Evolutionary conservation across 2,113 vertebrate species (phyloP), one percentile per base, ranked within the genome.

Genomic region (Xenopus laevis): DNA sequence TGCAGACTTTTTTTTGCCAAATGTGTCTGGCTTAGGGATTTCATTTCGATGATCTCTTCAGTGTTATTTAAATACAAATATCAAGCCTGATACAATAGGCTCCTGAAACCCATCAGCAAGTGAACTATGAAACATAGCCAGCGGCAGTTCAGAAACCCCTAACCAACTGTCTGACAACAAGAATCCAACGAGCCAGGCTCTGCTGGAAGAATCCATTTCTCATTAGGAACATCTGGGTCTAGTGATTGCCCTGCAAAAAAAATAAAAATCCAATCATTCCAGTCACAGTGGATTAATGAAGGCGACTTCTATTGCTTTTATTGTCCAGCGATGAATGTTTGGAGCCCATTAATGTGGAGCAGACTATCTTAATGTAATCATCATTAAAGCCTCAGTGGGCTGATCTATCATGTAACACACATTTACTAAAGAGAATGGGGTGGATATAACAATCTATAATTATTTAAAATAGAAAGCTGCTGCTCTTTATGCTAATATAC

Each of bases 111-210:
- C 40, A 30, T 74, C 64, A 67, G 27, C 72, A 44, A 60, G 30
- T 60, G 40, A 74, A 50, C 53, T 53, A 74, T 30, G 44, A n/a
- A 74, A 67, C 64, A 74, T 67, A 66, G 72, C 55, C 64, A 74
- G 44, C 67, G 64, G 72, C 72, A 74, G 60, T 74, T 75, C 65
- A 52, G 44, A 58, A 68, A 20, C 55, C 72, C 44, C 53, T 57
- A 61, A 74, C 21, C 64, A 68, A 68, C 57, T 40, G 45, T 53
- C 57, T 62, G 58, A 53, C 73, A 62, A 62, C 21, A 44, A 27
- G 18, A 68, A 52, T 67, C 65, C 73, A 68, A 74, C 68, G 73
- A 75, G 57, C 17, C 73, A 75, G 73, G 59, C 73, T 21, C 65
- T 68, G 65, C 65, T 63, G 73, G 73, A 75, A 68, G 73, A 53